A percentile compares a stretch with the other conserved stretches of the same genome.
Conservation (phyloP, 37 sponge, comb jelly and placozoan genomes). For the Cladorhizidae sp. region DNA sequence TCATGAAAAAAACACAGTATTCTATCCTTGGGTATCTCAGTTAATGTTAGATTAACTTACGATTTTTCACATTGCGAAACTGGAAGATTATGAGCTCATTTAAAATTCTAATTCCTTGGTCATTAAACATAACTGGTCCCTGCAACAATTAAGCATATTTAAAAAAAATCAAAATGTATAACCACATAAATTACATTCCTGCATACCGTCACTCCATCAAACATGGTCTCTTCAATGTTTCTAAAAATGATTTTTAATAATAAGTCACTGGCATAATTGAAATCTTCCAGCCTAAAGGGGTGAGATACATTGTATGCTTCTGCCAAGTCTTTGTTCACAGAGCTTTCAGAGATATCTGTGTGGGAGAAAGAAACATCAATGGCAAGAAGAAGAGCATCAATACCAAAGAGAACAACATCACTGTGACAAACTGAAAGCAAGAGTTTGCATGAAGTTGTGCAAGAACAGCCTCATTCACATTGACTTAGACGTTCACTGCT, state of each 20-base stretch:
- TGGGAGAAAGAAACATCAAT: too few species aligned
- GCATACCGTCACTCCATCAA: slow-evolving; percentile 22
- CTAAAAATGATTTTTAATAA: not conserved
- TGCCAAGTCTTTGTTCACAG: not conserved
- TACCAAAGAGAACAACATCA: too few species aligned
- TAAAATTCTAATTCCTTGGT: slow-evolving; percentile 18
- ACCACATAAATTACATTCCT: not conserved
- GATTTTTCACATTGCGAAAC: not conserved
- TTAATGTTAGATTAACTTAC: not conserved
- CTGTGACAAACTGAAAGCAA: too few species aligned
- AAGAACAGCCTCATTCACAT: too few species aligned
- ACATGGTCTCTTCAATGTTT: not conserved
- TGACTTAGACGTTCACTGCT: too few species aligned
- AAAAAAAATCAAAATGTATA: not conserved
- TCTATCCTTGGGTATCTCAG: too few species aligned
- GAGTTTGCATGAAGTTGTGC: too few species aligned
- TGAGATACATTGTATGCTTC: not conserved
- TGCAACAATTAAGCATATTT: not conserved
- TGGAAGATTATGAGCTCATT: slow-evolving; percentile 19
- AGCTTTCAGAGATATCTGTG: too few species aligned
- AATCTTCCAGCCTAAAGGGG: slow-evolving; percentile 5
- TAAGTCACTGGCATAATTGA: slow-evolving; percentile 9
- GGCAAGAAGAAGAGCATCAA: too few species aligned
- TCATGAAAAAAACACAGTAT: too few species aligned
- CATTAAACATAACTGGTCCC: slow-evolving; percentile 33